These are phyloP conservation scores for Thalassarche chlororhynchos DNA, from an alignment of 2,113 vertebrate species.

Conservation along the genomic window DNA sequence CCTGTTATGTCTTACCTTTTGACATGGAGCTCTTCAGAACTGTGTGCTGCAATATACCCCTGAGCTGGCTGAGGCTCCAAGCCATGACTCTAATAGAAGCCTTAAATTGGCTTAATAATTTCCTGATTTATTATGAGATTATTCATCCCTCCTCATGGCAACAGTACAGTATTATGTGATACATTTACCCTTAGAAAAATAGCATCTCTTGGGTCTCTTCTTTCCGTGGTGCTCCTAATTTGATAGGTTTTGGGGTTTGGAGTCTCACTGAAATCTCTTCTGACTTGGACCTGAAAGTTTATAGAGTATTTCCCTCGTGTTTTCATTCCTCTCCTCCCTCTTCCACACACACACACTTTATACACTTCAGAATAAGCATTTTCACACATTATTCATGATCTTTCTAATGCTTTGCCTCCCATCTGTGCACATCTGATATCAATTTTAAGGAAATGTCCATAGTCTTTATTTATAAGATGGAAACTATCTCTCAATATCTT, in stretches of 20 bases:
- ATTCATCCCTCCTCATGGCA: background rate
- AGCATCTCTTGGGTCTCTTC: background rate
- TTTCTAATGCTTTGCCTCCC: background rate
- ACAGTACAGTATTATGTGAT: background rate
- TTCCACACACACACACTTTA: background rate
- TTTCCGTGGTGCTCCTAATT: background rate
- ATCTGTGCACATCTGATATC: background rate
- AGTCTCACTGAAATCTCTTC: background rate
- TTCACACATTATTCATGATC: background rate
- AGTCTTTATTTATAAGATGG: background rate
- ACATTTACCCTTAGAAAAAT: background rate
- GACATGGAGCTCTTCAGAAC: background rate
- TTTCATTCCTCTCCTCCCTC: background rate
- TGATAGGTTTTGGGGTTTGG: background rate
- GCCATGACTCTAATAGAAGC: background rate
- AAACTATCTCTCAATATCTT: background rate
- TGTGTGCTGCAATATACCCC: background rate
- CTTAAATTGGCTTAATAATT: background rate
- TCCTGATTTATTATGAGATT: background rate
- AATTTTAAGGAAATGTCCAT: background rate
- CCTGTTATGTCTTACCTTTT: background rate
- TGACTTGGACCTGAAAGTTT: background rate
- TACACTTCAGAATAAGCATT: background rate
- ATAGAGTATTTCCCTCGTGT: background rate
- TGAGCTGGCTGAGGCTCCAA: background rate